Evolutionary conservation across 2,888 invertebrate species (phyloP).

Genomic region (Gymnosoma rotundatum): DNA sequence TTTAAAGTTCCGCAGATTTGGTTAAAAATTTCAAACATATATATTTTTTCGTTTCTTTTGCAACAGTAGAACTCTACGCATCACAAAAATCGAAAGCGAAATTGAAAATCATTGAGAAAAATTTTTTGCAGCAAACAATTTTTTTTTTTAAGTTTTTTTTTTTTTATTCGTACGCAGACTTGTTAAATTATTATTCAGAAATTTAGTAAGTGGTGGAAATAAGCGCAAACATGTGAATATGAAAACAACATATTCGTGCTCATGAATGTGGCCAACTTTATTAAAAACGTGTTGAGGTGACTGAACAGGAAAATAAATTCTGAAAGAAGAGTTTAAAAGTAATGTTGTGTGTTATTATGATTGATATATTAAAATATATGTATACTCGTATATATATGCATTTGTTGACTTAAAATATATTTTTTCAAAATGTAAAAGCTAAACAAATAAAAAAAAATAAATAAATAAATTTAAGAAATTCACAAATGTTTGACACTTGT

Average conservation of each 20-base stretch:
- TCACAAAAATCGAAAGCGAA: slow-evolving; percentile 55
- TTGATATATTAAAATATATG: slow-evolving; percentile 1
- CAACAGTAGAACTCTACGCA: slow-evolving; percentile 24
- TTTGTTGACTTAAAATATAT: no score
- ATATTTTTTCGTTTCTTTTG: no score
- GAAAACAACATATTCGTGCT: slow-evolving; percentile 21
- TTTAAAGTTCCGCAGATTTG: no score
- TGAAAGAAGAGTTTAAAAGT: neutral
- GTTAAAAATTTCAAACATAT: no score
- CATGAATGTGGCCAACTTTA: slow-evolving; percentile 25
- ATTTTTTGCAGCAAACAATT: slow-evolving; percentile 6
- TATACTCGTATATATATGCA: no score
- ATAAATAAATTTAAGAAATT: slow-evolving; percentile 28
- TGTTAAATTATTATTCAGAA: slow-evolving; percentile 54
- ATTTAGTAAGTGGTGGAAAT: slow-evolving; percentile 35
- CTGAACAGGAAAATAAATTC: slow-evolving; percentile 35
- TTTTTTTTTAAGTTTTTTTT: slow-evolving; percentile 3
- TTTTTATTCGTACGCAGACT: slow-evolving; percentile 27
- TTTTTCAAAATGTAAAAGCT: neutral
- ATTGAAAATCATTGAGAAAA: slow-evolving; percentile 56
- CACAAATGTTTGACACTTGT: slow-evolving; percentile 31
- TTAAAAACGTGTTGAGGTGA: slow-evolving; percentile 63
- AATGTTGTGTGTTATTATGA: neutral
- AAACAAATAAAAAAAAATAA: slow-evolving; percentile 3
- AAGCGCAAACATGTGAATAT: slow-evolving; percentile 9